Conservation (phyloP, 2,113 vertebrate species). For the Callaeas wilsoni region DNA sequence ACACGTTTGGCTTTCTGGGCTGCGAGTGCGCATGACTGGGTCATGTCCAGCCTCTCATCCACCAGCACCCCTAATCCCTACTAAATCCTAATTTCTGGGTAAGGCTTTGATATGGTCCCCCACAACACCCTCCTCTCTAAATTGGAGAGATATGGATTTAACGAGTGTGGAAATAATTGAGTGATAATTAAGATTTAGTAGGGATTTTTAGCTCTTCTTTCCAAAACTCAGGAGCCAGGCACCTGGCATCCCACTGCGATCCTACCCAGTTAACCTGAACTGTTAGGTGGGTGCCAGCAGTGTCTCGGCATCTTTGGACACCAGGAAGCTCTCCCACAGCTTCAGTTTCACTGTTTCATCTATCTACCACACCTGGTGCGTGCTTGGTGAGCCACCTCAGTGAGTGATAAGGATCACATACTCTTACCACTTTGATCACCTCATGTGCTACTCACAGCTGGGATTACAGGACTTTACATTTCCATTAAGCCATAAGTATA, state of each 20-base stretch:
- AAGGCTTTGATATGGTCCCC: neutral
- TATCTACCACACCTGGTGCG: neutral
- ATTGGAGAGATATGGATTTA: rapidly evolving
- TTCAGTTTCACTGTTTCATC: neutral
- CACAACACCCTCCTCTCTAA: neutral
- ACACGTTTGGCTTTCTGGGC: neutral
- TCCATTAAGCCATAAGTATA: neutral
- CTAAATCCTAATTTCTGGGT: neutral
- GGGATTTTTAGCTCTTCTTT: neutral
- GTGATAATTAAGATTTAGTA: neutral
- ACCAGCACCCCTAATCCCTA: neutral
- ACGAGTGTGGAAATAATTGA: neutral
- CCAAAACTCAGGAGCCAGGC: neutral
- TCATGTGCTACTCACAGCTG: rapidly evolving
- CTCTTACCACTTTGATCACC: neutral
- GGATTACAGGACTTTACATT: neutral
- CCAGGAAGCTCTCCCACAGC: neutral
- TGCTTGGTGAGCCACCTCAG: rapidly evolving
- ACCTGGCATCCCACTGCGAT: rapidly evolving
- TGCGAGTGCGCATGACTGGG: neutral
- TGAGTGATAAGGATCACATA: neutral
- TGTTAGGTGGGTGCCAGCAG: neutral
- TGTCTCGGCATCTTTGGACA: neutral
- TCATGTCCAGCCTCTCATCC: neutral
- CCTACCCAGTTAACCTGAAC: neutral